Base-by-base conservation (phyloP, 92 coral and sea anemone genomes). In the Bergia puertoricense region DNA sequence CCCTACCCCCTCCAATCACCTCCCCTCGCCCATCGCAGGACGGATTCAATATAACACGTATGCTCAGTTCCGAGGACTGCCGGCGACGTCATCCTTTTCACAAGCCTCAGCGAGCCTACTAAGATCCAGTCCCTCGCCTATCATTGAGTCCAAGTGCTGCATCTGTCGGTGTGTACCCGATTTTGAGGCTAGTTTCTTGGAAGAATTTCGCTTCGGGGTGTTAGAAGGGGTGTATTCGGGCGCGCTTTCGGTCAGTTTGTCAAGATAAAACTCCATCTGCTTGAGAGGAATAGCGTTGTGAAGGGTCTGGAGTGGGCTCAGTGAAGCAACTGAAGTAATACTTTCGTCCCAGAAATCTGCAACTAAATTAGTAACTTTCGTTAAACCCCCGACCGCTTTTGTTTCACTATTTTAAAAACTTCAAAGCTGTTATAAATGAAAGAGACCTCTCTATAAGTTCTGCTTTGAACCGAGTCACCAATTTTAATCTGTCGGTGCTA, bases 331-430 rank as follows among this genome's bases (percentile, higher is more conserved):
- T 15, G 91, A 82, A 20, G 98, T 90, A 74, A 94, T 85, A 51
- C 88, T 89, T 62, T 91, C 93, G 54, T 88, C 90, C 80, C 91
- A 93, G 86, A 93, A 95, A 57, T 93, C 98, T 74, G 96, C 93
- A 90, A 95, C 98, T 94, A 30, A 51, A 76, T 46, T 41, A 73
- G 85, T 84, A 16, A 36, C 37, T 43, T 57, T 6, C 16, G 40
- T 79, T 79, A 13, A 36, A 0, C 44, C 76, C 8, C 43, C 15
- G 11, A n/a, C 66, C 8, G 2, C n/a, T 15, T 48, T 15, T 62
- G 30, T 62, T 62, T 62, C 30, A 6, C 69, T 20, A 16, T 62
- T 40, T 4, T 69, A 22, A 69, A 69, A 0, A 18, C 8, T 66
- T 66, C 2, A 2, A 36, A 7, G 4, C 37, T 7, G 23, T 6